These are phyloP conservation scores for Lycaena phlaeas DNA, from an alignment of 2,888 invertebrate species.

Conservation along the genomic window DNA sequence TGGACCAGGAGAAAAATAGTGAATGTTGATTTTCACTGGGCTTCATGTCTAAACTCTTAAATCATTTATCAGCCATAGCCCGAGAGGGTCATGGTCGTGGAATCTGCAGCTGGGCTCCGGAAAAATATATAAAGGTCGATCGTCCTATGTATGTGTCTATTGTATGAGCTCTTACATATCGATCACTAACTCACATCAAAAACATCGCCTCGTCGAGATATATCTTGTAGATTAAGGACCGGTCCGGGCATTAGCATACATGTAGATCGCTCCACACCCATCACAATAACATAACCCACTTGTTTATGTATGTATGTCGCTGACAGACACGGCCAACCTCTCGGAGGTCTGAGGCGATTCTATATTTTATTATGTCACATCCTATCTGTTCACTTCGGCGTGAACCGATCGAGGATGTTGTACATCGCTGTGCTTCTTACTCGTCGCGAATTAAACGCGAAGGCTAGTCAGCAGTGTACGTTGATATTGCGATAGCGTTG, in stretches of 20 bases:
- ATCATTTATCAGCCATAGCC: no score
- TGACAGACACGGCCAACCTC: constrained; percentile 11
- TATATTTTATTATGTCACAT: constrained; percentile 7
- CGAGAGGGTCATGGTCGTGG: no score
- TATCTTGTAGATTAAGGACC: neutral
- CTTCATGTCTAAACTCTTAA: no score
- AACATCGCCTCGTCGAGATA: no score
- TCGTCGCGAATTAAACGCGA: no score
- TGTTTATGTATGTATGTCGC: constrained; percentile 15
- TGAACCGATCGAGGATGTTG: neutral
- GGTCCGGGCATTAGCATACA: neutral
- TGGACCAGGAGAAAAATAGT: no score
- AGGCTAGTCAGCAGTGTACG: neutral
- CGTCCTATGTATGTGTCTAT: no score
- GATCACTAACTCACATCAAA: no score
- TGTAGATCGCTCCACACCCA: neutral
- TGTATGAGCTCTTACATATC: no score
- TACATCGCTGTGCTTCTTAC: constrained; percentile 4
- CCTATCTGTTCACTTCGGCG: neutral
- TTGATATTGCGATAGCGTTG: neutral
- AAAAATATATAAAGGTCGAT: no score
- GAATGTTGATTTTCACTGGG: no score
- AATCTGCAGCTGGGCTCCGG: no score
- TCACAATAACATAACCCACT: neutral
- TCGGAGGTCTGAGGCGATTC: constrained; percentile 9